A percentile compares a stretch with the other conserved stretches of the same genome.
These are phyloP conservation scores for Pipistrellus kuhlii DNA, from an alignment of 2,797 vertebrate genomes.

Conservation along the genomic window DNA sequence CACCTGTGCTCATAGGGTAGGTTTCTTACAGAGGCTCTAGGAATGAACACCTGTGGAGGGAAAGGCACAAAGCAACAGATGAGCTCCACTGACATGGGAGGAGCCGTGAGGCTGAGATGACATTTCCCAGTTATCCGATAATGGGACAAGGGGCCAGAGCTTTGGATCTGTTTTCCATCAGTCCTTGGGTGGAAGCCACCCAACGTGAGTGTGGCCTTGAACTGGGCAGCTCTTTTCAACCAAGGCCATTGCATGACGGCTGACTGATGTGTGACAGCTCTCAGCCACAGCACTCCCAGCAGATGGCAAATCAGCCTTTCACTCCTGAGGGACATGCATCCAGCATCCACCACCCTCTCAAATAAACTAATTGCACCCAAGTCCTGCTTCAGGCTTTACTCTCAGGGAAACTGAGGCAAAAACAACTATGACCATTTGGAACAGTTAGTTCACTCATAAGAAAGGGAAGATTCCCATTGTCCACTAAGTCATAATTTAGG, in stretches of 20 bases:
- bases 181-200: neutral
- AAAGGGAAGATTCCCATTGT: neutral
- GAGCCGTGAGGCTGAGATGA: neutral
- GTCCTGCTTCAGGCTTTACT: neutral
- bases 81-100: neutral
- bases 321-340: rapidly evolving
- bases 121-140: neutral
- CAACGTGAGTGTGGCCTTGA: neutral
- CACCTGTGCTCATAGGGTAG: neutral
- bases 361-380: neutral
- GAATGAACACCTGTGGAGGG: neutral
- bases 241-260: no score
- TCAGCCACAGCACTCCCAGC: neutral
- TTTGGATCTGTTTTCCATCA: neutral
- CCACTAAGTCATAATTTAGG: neutral
- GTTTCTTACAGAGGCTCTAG: neutral
- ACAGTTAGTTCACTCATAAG: neutral
- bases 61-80: neutral
- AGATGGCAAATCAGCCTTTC: neutral
- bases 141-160: neutral
- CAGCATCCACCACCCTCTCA: neutral
- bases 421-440: neutral
- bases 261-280: neutral
- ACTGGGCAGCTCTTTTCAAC: neutral
- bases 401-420: neutral